Evolutionary conservation across 2,888 invertebrate species (phyloP).

Genomic region (Beris chalybata): DNA sequence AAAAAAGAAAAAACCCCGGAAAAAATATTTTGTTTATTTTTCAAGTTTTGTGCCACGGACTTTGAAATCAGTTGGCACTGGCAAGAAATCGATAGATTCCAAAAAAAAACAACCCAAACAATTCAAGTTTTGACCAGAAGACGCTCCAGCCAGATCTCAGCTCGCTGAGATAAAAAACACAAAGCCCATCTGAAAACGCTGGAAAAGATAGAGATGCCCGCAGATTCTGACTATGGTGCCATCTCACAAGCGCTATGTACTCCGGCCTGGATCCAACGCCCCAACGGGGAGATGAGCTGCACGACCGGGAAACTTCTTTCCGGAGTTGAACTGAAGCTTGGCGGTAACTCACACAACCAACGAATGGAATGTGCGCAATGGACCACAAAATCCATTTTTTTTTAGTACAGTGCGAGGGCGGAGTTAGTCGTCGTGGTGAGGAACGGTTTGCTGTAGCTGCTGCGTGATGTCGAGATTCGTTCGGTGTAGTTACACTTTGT

Average conservation of each 20-base stretch:
- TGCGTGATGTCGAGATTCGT: too few relatives aligned
- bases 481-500: too few relatives aligned
- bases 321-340: not conserved
- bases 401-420: slow-evolving; percentile 12
- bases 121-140: not conserved
- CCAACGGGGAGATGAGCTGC: slow-evolving; percentile 23
- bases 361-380: slow-evolving; percentile 28
- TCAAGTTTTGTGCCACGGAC: not conserved
- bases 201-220: slow-evolving; percentile 10
- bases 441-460: too few relatives aligned
- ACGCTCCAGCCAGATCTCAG: not conserved
- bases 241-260: slow-evolving; percentile 3
- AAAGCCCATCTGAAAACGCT: not conserved
- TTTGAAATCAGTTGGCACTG: not conserved
- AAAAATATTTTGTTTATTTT: slow-evolving; percentile 3
- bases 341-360: not conserved
- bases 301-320: slow-evolving; percentile 10
- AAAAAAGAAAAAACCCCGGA: not conserved
- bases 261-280: slow-evolving; percentile 4
- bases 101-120: not conserved
- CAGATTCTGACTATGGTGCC: not conserved
- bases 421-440: not conserved
- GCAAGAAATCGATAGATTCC: slow-evolving; percentile 1
- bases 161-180: slow-evolving; percentile 10
- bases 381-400: slow-evolving; percentile 3